Evolutionary conservation across 2,113 vertebrate genomes (phyloP).

Genomic region (Sclerurus mexicanus): DNA sequence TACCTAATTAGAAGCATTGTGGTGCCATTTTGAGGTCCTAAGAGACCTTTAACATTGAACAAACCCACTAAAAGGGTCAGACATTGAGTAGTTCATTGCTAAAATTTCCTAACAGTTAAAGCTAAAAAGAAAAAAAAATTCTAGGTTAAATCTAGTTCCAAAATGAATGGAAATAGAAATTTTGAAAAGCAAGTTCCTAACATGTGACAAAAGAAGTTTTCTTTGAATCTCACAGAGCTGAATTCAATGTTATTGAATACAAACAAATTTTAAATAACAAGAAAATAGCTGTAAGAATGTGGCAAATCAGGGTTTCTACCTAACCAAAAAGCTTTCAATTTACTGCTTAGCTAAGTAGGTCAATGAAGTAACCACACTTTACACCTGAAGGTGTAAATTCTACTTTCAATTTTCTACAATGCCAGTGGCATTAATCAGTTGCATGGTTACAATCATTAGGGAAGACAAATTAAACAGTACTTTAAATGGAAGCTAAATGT

Average conservation of each 20-base stretch:
- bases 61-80: not conserved
- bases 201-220: not conserved
- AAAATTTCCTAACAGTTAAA: not conserved
- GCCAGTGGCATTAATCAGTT: constrained; percentile 31
- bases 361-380: not conserved
- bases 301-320: not conserved
- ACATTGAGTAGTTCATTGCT: not conserved
- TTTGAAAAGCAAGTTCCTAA: not conserved
- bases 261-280: not conserved
- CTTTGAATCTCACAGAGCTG: not conserved
- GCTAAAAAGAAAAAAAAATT: not conserved
- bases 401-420: constrained; percentile 15
- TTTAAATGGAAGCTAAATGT: constrained; percentile 2
- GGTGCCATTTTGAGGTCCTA: not conserved
- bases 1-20: not conserved
- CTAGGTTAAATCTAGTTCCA: not conserved
- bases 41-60: not conserved
- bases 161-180: not conserved
- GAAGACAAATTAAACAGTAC: constrained; percentile 41
- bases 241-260: not conserved
- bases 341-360: constrained; percentile 24
- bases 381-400: not conserved
- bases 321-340: not conserved
- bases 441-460: not conserved
- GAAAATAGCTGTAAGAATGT: not conserved